Conservation (phyloP, 1,140 invertebrate species). For the Leptoteleia sp. region DNA sequence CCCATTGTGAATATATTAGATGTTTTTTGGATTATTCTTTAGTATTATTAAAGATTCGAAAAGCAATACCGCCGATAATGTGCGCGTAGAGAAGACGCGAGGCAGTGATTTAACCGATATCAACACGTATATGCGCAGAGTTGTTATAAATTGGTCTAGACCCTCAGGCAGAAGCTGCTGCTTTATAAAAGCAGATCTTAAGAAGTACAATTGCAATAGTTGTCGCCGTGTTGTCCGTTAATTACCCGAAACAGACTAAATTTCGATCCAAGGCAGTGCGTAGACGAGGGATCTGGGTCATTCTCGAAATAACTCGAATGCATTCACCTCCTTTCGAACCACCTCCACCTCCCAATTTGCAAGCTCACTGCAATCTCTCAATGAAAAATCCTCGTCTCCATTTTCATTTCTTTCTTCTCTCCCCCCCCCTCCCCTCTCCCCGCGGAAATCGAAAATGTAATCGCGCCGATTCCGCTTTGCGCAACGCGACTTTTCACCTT, state of each 20-base stretch:
- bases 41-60: too few relatives aligned
- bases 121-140: constrained; percentile 22
- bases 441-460: constrained; percentile 46
- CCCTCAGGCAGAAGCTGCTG: constrained; percentile 29
- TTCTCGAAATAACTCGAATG: constrained; percentile 77
- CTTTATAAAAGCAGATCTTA: constrained; percentile 33
- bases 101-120: too few relatives aligned
- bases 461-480: constrained; percentile 30
- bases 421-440: too few relatives aligned
- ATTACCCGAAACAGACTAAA: constrained; percentile 79
- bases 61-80: too few relatives aligned
- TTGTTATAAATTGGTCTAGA: constrained; percentile 61
- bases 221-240: constrained; percentile 73
- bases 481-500: constrained; percentile 35
- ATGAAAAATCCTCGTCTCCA: constrained; percentile 67
- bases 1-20: too few relatives aligned
- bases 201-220: constrained; percentile 62
- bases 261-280: constrained; percentile 70
- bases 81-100: too few relatives aligned
- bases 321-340: constrained; percentile 71
- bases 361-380: constrained; percentile 53
- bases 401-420: constrained; percentile 40
- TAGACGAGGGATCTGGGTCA: constrained; percentile 76
- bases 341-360: constrained; percentile 50
- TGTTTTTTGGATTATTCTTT: too few relatives aligned